Conservation (phyloP, 2,888 invertebrate genomes). For the Salpingus planirostris region DNA sequence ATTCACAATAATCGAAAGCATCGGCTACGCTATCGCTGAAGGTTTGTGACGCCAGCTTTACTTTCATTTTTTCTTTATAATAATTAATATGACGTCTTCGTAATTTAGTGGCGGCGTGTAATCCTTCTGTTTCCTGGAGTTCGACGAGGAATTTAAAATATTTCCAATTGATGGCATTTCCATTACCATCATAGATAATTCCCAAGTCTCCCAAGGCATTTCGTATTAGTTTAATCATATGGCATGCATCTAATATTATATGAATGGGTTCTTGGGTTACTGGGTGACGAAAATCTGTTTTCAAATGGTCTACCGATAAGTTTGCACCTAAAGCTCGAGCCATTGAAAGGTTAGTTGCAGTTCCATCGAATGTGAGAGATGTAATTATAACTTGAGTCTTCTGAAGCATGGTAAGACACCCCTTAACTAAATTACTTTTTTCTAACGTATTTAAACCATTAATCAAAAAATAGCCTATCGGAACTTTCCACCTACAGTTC, state of each 20-base stretch:
- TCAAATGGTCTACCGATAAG: neutral
- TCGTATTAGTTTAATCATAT: conserved; percentile 24
- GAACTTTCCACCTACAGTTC: conserved; percentile 16
- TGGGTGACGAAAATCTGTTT: conserved; percentile 4
- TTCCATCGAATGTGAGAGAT: conserved; percentile 13
- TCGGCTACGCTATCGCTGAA: conserved; percentile 4
- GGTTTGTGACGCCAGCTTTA: conserved; percentile 3
- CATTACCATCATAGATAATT: conserved; percentile 8
- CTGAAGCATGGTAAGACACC: conserved; percentile 4
- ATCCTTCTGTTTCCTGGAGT: conserved; percentile 9
- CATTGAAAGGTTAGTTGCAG: conserved; percentile 6
- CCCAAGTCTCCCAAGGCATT: conserved; percentile 21
- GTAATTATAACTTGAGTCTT: conserved; percentile 4
- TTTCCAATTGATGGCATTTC: conserved; percentile 8
- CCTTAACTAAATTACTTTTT: conserved; percentile 13
- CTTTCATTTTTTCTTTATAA: conserved; percentile 11
- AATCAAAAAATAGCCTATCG: conserved; percentile 20
- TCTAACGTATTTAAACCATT: conserved; percentile 9
- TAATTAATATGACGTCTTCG: conserved; percentile 6
- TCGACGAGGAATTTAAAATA: conserved; percentile 7
- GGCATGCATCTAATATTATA: conserved; percentile 9
- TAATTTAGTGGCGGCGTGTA: conserved; percentile 11
- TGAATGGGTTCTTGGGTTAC: conserved; percentile 1
- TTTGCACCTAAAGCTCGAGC: conserved; percentile 1
- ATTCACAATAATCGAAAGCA: conserved; percentile 2